Percentiles rank a stretch among this genome's conserved stretches.
These are phyloP conservation scores for Drosophila bipectinata DNA, from an alignment of 1,140 invertebrate genomes.

Conservation along the genomic window DNA sequence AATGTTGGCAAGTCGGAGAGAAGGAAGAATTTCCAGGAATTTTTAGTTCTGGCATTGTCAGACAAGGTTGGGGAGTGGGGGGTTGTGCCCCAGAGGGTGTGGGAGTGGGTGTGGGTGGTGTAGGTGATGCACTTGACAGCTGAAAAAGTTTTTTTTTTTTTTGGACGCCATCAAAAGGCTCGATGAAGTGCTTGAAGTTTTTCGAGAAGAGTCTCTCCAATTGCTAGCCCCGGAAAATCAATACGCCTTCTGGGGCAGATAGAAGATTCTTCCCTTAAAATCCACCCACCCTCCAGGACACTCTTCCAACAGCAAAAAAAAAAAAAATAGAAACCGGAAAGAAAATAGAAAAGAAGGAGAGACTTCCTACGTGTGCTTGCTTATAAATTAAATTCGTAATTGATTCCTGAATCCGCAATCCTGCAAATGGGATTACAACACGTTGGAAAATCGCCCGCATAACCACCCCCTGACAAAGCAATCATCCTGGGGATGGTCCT, in stretches of 20 bases:
- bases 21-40: conserved; percentile 7
- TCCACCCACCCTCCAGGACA: too few species aligned
- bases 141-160: conserved; percentile 22
- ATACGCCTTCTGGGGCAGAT: not conserved
- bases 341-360: not conserved
- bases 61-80: not conserved
- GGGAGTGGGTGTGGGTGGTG: conserved; percentile 4
- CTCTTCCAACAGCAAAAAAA: not conserved
- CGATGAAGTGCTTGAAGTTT: conserved; percentile 56
- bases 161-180: conserved; percentile 38
- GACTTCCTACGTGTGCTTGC: conserved; percentile 22
- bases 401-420: conserved; percentile 82
- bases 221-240: not conserved
- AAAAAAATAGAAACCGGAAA: too few species aligned
- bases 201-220: conserved; percentile 1
- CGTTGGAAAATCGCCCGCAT: conserved; percentile 67
- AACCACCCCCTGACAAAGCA: conserved; percentile 45
- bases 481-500: conserved; percentile 4
- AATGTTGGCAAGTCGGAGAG: conserved; percentile 40
- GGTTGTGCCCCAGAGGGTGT: not conserved
- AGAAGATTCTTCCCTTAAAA: not conserved
- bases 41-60: conserved; percentile 50
- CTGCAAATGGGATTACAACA: conserved; percentile 82
- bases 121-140: conserved; percentile 69
- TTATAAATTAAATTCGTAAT: conserved; percentile 82